Conservation (phyloP, 2,113 vertebrate genomes). For the Cyprinus carpio region DNA sequence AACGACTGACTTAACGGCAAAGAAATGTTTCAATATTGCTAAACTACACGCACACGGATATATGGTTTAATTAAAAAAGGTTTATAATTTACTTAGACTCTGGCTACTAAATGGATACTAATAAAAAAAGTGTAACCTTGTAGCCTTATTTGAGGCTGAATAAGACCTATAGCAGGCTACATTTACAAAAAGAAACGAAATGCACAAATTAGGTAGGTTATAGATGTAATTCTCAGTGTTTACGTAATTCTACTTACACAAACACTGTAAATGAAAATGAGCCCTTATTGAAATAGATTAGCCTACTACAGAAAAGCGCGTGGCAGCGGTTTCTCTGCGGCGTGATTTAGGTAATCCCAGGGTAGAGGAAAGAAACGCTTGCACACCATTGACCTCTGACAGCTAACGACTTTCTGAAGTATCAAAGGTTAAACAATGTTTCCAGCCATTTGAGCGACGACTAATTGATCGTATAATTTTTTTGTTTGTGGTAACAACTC, state of each 20-base stretch:
- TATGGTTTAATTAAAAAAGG: too few relatives aligned
- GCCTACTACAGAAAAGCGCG: too few relatives aligned
- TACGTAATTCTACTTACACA: not conserved
- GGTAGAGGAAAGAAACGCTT: conserved; percentile 53
- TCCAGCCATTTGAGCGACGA: conserved; percentile 68
- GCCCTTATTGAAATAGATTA: not conserved
- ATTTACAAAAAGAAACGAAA: not conserved
- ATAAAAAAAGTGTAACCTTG: too few relatives aligned
- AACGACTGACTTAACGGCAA: not conserved
- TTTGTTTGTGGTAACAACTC: conserved; percentile 48
- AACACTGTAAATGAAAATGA: not conserved
- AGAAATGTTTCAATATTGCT: not conserved
- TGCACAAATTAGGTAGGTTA: not conserved
- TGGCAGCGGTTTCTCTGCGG: conserved; percentile 46
- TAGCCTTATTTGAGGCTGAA: not conserved
- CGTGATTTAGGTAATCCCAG: conserved; percentile 26
- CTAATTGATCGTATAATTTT: conserved; percentile 66
- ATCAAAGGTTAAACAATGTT: conserved; percentile 80
- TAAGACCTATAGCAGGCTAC: too few relatives aligned
- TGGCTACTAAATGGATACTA: not conserved
- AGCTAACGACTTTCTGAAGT: conserved; percentile 74
- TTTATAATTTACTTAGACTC: too few relatives aligned
- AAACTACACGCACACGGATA: too few relatives aligned
- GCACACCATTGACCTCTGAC: conserved; percentile 70
- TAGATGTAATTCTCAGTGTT: not conserved